These are phyloP conservation scores for Agrochola lota DNA, from an alignment of 2,888 invertebrate genomes.

Conservation along the genomic window DNA sequence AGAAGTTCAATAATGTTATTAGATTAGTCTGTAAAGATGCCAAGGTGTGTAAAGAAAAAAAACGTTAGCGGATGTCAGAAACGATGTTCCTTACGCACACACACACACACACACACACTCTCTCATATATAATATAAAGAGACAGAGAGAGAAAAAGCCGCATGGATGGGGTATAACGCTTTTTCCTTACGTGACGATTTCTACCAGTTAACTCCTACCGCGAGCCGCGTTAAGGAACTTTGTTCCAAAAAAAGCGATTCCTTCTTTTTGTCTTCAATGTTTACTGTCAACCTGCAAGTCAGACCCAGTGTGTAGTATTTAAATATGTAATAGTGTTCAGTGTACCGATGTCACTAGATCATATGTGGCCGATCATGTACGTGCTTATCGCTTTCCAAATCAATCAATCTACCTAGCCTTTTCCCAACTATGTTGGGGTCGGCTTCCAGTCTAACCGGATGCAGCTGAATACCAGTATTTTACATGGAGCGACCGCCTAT, in stretches of 20 bases:
- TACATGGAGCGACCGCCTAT: too few species aligned
- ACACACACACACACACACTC: not conserved
- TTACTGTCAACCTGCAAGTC: not conserved
- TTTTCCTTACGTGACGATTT: not conserved
- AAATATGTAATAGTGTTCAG: slow-evolving; percentile 18
- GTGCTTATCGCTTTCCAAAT: slow-evolving; percentile 40
- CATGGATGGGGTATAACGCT: not conserved
- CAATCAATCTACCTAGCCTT: too few species aligned
- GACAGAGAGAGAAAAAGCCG: not conserved
- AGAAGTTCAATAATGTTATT: not conserved
- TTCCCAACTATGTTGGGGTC: too few species aligned
- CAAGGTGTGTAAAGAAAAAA: not conserved
- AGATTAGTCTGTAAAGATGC: slow-evolving; percentile 15
- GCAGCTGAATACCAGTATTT: too few species aligned
- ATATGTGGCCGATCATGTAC: slow-evolving; percentile 29
- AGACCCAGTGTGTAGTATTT: slow-evolving; percentile 4
- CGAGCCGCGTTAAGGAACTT: not conserved
- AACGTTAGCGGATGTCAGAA: not conserved
- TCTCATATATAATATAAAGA: not conserved
- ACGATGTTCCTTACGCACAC: not conserved
- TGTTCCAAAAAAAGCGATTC: not conserved
- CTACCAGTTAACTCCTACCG: not conserved
- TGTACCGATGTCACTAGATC: slow-evolving; percentile 36
- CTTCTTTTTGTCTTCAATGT: slow-evolving; percentile 16
- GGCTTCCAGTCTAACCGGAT: too few species aligned